Conservation (phyloP, 2,113 vertebrate species). For the Calidris pugnax region DNA sequence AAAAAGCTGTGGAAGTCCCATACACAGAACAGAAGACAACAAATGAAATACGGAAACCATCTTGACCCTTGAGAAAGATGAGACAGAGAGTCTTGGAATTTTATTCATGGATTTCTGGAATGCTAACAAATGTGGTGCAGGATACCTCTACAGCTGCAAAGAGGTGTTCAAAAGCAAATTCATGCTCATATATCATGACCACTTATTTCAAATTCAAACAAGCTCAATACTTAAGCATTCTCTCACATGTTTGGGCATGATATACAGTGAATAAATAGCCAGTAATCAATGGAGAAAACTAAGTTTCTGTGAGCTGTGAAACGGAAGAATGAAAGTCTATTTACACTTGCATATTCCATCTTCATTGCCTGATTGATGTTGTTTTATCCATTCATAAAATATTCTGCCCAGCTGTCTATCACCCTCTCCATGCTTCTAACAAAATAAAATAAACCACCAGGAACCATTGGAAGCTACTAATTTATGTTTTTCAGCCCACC, state of each 20-base stretch:
- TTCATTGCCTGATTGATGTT: not conserved
- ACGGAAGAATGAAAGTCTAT: not conserved
- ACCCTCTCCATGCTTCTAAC: not conserved
- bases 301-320: not conserved
- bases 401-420: not conserved
- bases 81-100: not conserved
- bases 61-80: not conserved
- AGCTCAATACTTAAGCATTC: not conserved
- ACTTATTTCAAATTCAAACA: not conserved
- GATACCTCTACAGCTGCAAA: not conserved
- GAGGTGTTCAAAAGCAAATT: constrained; percentile 13
- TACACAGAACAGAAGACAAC: not conserved
- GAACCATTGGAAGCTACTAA: not conserved
- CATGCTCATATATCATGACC: not conserved
- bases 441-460: not conserved
- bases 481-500: not conserved
- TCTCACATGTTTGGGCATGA: not conserved
- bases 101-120: constrained; percentile 7
- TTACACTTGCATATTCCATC: not conserved
- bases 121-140: not conserved
- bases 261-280: not conserved
- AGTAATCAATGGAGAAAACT: not conserved
- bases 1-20: not conserved
- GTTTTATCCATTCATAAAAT: not conserved
- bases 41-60: not conserved